Evolutionary conservation across 2,888 invertebrate species (phyloP), one percentile per base, ranked within the genome.

Genomic region (Stictocephala bisonia): DNA sequence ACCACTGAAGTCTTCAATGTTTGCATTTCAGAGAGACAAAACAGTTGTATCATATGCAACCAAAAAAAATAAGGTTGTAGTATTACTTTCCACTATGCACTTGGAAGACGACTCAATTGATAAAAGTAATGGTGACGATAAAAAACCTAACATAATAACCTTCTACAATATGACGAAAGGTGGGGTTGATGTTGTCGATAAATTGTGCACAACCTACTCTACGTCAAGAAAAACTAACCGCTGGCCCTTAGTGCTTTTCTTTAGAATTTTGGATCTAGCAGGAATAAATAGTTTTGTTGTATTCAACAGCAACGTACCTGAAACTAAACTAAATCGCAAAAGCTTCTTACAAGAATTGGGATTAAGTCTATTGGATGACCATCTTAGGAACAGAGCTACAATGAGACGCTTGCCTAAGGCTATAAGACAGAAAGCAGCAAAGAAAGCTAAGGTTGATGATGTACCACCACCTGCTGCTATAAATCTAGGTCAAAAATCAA

Each of bases 211-310:
- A 53, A n/a, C n/a, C n/a, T n/a, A n/a, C n/a, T n/a, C n/a, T n/a
- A n/a, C n/a, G n/a, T n/a, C n/a, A n/a, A n/a, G 76, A 27, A 56
- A 51, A 24, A 73, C 74, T 11, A 67, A 27, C n/a, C 24, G 76
- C 22, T 74, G 76, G 74, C 72, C 74, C 20, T 50, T 74, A 71
- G 72, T 48, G 18, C 31, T 75, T 11, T 76, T 76, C 48, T 75
- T 48, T 15, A 48, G 48, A 48, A 48, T 48, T 11, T 15, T 48
- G 13, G 48, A 48, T 15, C 18, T 48, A 22, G 48, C 48, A 48
- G n/a, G 48, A 7, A 48, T 48, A 15, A 48, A 48, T n/a, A 60
- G 60, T 24, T 24, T 20, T 60, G 58, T 58, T 15, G 29, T 58
- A 2, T 58, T 24, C 27, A 13, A 58, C 13, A 20, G 58, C 13